Conservation (phyloP, 2,888 invertebrate species). For the Bruchidius siliquastri region DNA sequence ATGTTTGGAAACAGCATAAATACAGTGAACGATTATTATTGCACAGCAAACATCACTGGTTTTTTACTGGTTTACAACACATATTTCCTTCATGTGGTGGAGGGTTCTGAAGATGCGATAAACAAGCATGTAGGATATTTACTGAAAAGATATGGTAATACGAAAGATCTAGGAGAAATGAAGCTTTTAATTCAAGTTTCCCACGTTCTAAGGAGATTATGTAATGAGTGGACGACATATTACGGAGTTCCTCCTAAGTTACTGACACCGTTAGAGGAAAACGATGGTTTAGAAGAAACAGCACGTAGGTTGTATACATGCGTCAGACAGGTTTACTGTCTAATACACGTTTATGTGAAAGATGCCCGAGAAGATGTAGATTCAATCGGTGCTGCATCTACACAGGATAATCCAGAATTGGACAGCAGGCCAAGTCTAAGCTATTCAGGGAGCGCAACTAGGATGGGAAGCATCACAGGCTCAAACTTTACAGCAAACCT, state of each 20-base stretch:
- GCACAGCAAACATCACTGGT: not conserved
- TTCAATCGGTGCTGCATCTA: no score
- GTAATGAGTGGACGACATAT: not conserved
- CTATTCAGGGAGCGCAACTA: no score
- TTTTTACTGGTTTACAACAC: not conserved
- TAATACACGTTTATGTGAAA: not conserved
- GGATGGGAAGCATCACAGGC: no score
- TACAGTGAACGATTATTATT: not conserved
- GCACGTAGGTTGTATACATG: not conserved
- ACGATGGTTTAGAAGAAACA: not conserved
- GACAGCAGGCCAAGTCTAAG: no score
- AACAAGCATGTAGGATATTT: not conserved
- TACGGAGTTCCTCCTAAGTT: not conserved
- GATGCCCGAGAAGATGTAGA: no score
- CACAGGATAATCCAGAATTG: no score
- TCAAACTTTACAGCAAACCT: no score
- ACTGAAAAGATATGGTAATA: not conserved
- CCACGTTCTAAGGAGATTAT: not conserved
- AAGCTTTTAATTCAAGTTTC: not conserved
- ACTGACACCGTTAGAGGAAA: not conserved
- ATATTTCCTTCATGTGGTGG: not conserved
- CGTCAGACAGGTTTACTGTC: not conserved
- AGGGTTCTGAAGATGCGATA: not conserved
- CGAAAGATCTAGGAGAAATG: not conserved
- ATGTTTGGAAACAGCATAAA: not conserved